Conservation (phyloP, 2,888 invertebrate genomes). For the Cristatella mucedo region DNA sequence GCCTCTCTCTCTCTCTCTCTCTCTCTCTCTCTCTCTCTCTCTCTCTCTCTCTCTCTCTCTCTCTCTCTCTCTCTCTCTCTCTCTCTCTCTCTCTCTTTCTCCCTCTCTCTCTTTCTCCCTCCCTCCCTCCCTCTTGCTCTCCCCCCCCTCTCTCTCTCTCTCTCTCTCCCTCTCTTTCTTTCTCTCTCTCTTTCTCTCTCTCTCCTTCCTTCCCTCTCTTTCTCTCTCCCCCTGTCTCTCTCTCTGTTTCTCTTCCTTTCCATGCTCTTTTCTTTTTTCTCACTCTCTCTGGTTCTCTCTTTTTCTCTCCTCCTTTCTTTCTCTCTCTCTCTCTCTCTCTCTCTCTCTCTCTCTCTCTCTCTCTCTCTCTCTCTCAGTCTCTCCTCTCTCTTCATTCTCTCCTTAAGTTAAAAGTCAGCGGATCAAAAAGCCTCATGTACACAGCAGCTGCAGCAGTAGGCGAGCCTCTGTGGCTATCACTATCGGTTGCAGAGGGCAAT, state of each 20-base stretch:
- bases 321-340: conserved; percentile 1
- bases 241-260: not conserved
- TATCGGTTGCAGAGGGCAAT: no score
- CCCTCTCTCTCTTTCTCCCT: conserved; percentile 1
- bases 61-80: conserved; percentile 1
- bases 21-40: not conserved
- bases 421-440: no score
- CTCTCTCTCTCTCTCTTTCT: conserved; percentile 1
- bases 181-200: not conserved
- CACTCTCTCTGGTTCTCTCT: not conserved
- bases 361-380: not conserved
- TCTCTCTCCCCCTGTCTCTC: not conserved
- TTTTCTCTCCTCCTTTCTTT: not conserved
- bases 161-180: not conserved
- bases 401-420: no score
- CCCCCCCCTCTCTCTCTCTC: not conserved
- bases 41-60: conserved; percentile 1
- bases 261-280: not conserved
- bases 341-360: conserved; percentile 1
- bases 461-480: no score
- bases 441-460: no score
- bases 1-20: not conserved
- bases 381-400: not conserved
- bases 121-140: not conserved
- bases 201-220: conserved; percentile 1